phyloP scores from a whole-genome alignment of 92 coral and sea anemone species.

The Desmophyllum pertusum region DNA sequence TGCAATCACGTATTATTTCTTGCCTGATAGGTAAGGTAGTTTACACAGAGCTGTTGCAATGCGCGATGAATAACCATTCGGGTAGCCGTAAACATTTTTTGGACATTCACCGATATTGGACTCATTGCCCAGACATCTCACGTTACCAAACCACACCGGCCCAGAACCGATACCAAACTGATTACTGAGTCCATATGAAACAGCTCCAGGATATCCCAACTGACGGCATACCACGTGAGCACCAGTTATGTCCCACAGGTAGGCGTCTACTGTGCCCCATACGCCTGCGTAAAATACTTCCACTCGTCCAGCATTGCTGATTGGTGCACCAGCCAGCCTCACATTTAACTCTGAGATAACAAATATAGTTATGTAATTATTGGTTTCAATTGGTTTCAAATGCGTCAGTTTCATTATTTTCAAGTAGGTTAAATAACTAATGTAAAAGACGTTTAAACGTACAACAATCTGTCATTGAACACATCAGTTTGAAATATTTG shows the following conservation, averaged over 20 bases:
- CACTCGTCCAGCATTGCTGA: conserved; percentile 22
- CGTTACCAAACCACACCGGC: neutral
- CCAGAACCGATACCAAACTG: neutral
- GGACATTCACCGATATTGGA: conserved; percentile 12
- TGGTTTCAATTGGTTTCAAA: no score
- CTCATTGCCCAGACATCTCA: conserved; percentile 26
- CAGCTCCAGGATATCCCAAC: conserved; percentile 12
- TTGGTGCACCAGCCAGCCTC: conserved; percentile 9
- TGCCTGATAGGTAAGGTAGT: conserved; percentile 4
- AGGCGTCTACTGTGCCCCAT: neutral
- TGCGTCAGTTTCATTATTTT: no score
- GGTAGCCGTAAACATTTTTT: neutral
- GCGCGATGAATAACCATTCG: neutral
- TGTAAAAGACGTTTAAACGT: no score
- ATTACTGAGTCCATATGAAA: conserved; percentile 4
- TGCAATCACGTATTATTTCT: no score
- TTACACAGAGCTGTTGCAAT: conserved; percentile 8
- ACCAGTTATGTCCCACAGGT: neutral
- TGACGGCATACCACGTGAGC: conserved; percentile 30
- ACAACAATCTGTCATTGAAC: no score
- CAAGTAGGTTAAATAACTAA: no score
- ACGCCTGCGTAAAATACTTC: conserved; percentile 12
- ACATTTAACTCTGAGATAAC: neutral
- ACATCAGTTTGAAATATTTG: no score
- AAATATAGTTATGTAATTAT: neutral